Evolutionary conservation across 2,797 vertebrate genomes (phyloP).

Genomic region (Acanthis flammea): DNA sequence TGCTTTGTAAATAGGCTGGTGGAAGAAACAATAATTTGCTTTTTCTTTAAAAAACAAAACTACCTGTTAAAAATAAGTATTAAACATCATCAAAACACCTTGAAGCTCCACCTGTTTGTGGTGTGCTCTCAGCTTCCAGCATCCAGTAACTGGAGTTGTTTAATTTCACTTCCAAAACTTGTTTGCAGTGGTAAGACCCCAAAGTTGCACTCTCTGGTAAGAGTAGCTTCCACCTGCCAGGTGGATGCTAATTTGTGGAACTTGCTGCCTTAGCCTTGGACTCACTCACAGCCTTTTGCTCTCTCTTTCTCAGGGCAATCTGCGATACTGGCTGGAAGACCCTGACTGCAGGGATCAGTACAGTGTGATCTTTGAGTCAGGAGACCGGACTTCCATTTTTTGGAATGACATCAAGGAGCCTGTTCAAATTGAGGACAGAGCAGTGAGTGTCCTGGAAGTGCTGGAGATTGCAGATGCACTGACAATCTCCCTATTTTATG

Average conservation of each 20-base stretch:
- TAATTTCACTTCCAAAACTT: background rate
- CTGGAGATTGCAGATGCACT: background rate
- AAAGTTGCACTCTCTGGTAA: background rate
- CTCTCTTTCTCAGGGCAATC: constrained; percentile 83
- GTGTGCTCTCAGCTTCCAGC: background rate
- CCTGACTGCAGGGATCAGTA: constrained; percentile 96
- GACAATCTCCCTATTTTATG: background rate
- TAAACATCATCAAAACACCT: background rate
- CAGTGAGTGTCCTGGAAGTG: constrained; percentile 78
- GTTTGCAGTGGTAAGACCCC: background rate
- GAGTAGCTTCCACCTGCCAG: background rate
- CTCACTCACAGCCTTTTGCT: background rate
- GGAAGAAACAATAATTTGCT: background rate
- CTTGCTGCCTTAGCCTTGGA: background rate
- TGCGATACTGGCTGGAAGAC: constrained; percentile 97
- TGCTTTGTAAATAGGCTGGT: background rate
- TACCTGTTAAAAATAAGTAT: background rate
- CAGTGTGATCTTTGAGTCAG: constrained; percentile 97
- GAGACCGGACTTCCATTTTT: constrained; percentile 93
- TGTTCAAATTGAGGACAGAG: constrained; percentile 90
- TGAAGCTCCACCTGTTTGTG: background rate
- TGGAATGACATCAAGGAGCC: constrained; percentile 95
- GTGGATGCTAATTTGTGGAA: background rate
- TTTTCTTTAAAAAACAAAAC: background rate
- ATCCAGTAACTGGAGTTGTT: background rate